These are phyloP conservation scores for Heliothis subflexa DNA, from an alignment of 1,140 invertebrate species.

Conservation along the genomic window DNA sequence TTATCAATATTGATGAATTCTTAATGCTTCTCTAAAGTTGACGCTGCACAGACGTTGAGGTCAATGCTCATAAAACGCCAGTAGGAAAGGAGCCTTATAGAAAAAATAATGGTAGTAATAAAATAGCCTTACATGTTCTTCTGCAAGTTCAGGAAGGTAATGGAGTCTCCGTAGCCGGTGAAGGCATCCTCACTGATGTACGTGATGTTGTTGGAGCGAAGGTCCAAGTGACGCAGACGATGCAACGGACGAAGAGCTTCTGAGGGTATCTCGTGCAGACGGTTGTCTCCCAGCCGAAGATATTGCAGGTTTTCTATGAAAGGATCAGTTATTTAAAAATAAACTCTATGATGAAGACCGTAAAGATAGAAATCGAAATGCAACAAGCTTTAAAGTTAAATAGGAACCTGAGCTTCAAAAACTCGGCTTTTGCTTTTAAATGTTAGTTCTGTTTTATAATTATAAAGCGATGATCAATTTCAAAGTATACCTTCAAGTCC, in stretches of 20 bases:
- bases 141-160: constrained; percentile 96
- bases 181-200: constrained; percentile 94
- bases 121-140: constrained; percentile 92
- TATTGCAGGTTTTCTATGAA: constrained; percentile 92
- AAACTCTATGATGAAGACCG: not conserved
- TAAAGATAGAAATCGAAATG: constrained; percentile 26
- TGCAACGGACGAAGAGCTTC: constrained; percentile 93
- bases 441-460: not conserved
- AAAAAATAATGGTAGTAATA: not conserved
- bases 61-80: no score
- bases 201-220: constrained; percentile 95
- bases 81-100: not conserved
- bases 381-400: constrained; percentile 20
- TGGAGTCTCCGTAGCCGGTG: constrained; percentile 95
- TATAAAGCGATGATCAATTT: not conserved
- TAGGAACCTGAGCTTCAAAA: not conserved
- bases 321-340: not conserved
- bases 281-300: constrained; percentile 94
- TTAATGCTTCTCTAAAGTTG: no score
- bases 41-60: no score
- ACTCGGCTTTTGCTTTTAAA: not conserved
- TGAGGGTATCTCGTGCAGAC: constrained; percentile 93
- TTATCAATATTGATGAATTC: no score
- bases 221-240: constrained; percentile 94
- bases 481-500: constrained; percentile 92